Conservation (phyloP, 37 sponge, comb jelly and placozoan species). For the Eunapius fragilis region DNA sequence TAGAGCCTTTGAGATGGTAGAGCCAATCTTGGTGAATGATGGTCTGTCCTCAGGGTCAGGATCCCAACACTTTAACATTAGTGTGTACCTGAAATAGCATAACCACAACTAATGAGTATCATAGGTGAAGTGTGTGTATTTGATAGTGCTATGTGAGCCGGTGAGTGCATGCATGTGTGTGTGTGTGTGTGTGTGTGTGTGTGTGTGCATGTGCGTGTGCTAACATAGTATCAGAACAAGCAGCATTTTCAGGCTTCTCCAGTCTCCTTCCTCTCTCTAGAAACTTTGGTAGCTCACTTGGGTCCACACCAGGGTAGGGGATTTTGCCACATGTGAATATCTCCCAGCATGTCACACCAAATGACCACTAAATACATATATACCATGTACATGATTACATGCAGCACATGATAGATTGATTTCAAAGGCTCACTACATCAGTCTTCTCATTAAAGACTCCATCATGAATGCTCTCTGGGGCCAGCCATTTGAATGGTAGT, state of each 20-base stretch:
- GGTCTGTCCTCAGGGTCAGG: slow-evolving; percentile 27
- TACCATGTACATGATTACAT: too few species aligned
- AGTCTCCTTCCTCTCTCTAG: slow-evolving; percentile 18
- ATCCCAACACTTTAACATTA: slow-evolving; percentile 30
- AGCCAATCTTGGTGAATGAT: slow-evolving; percentile 8
- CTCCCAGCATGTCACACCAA: slow-evolving; percentile 54
- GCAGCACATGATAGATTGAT: too few species aligned
- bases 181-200: too few species aligned
- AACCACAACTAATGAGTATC: too few species aligned
- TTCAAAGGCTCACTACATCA: too few species aligned
- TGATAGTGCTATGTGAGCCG: too few species aligned
- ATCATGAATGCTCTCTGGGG: slow-evolving; percentile 8
- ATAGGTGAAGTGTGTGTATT: not conserved
- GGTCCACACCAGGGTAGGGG: slow-evolving; percentile 40
- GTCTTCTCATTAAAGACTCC: not conserved
- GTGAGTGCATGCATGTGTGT: too few species aligned
- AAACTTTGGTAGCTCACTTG: not conserved
- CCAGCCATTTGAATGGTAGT: slow-evolving; percentile 5
- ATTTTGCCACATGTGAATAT: slow-evolving; percentile 12
- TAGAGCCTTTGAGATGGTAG: not conserved
- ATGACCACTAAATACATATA: slow-evolving; percentile 62
- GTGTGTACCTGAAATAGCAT: slow-evolving; percentile 8
- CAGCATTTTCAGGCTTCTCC: slow-evolving; percentile 29
- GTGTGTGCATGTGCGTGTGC: too few species aligned
- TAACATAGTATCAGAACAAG: slow-evolving; percentile 24